These are phyloP conservation scores for Lapara coniferarum DNA, from an alignment of 2,888 invertebrate genomes.

Conservation along the genomic window DNA sequence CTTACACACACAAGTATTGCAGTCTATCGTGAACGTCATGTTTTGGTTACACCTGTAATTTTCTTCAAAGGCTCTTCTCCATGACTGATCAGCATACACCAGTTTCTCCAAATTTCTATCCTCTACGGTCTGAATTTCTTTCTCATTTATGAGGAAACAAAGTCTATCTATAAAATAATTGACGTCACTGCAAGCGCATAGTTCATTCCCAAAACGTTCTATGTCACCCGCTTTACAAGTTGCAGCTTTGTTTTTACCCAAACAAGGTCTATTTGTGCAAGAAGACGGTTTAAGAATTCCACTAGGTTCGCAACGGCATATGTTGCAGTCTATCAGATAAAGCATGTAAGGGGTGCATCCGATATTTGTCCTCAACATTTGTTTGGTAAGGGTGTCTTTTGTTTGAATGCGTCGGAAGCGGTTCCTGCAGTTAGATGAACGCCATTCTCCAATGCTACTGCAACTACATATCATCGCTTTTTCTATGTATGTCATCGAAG, in stretches of 20 bases:
- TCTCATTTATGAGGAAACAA: conserved; percentile 45
- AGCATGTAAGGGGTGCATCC: conserved; percentile 46
- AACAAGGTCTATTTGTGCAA: conserved; percentile 57
- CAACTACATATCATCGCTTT: conserved; percentile 54
- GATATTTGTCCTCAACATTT: conserved; percentile 43
- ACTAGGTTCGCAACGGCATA: conserved; percentile 51
- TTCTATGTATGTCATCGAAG: conserved; percentile 45
- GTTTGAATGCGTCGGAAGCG: conserved; percentile 43
- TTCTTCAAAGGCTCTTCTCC: conserved; percentile 31
- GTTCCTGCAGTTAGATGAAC: conserved; percentile 48
- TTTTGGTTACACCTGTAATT: conserved; percentile 29
- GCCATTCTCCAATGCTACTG: conserved; percentile 51
- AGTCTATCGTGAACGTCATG: conserved; percentile 46
- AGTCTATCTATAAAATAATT: conserved; percentile 55
- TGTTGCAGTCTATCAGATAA: conserved; percentile 58
- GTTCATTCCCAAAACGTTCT: conserved; percentile 44
- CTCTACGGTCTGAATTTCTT: conserved; percentile 42
- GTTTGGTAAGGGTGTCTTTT: conserved; percentile 29
- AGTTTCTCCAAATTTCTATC: conserved; percentile 37
- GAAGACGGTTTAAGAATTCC: conserved; percentile 38
- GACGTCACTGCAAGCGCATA: conserved; percentile 59
- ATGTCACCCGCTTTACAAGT: conserved; percentile 53
- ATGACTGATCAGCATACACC: conserved; percentile 37
- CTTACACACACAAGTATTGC: conserved; percentile 54
- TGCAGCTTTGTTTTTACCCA: conserved; percentile 46